Percentiles rank a stretch among this genome's conserved stretches.
Evolutionary conservation across 30 jellyfish, hydroid and myxozoan genomes (phyloP).

Genomic region (Turritopsis rubra): DNA sequence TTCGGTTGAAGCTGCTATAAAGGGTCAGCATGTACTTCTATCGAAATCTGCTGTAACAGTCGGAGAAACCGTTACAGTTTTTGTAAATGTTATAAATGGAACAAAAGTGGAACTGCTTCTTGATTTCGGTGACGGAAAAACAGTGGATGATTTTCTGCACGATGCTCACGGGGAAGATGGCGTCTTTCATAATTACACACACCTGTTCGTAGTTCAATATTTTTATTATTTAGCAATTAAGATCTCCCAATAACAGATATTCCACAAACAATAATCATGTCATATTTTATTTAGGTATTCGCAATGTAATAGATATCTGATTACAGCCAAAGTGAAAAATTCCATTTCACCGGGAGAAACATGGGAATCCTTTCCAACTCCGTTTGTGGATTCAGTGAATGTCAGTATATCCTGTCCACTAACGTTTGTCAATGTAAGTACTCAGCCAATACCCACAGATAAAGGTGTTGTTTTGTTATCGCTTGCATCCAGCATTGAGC

Average conservation of each 20-base stretch:
- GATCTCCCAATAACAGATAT: neutral
- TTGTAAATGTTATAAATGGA: neutral
- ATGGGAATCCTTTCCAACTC: neutral
- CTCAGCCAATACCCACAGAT: neutral
- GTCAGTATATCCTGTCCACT: neutral
- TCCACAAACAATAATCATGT: too few species aligned
- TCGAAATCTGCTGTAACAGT: neutral
- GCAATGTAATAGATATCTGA: neutral
- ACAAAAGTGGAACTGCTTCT: neutral
- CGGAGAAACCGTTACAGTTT: neutral
- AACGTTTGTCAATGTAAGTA: neutral
- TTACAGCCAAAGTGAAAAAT: neutral
- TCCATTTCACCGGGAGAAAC: neutral
- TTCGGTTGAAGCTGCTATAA: neutral
- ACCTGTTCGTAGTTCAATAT: neutral
- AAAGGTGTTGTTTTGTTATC: neutral
- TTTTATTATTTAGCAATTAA: neutral
- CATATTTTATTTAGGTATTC: neutral
- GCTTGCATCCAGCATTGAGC: neutral
- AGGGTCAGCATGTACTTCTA: neutral
- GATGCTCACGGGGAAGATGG: constrained; percentile 7
- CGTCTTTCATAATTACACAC: neutral
- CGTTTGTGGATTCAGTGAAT: neutral
- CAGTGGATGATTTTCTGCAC: neutral
- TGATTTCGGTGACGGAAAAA: constrained; percentile 6